phyloP scores from a whole-genome alignment of 1,140 invertebrate species.

The Drosophila auraria region DNA sequence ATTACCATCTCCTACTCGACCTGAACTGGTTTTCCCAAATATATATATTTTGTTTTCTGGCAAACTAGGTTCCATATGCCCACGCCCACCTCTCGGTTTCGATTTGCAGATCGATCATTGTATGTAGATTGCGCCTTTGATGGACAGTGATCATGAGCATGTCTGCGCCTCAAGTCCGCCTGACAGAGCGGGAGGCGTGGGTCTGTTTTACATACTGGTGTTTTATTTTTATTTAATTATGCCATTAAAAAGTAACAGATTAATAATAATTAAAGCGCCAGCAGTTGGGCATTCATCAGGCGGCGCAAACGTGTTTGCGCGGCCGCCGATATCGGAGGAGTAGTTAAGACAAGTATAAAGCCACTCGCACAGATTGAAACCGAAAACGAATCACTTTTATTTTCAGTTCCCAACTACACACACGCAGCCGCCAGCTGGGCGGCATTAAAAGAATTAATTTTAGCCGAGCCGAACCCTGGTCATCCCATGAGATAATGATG shows the following conservation, averaged over 20 bases:
- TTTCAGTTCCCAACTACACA: slow-evolving; percentile 63
- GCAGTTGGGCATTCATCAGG: slow-evolving; percentile 55
- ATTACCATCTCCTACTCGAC: slow-evolving; percentile 1
- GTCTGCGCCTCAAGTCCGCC: slow-evolving; percentile 25
- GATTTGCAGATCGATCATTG: slow-evolving; percentile 64
- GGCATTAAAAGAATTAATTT: slow-evolving; percentile 56
- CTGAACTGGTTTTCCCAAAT: slow-evolving; percentile 7
- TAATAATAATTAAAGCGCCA: slow-evolving; percentile 72
- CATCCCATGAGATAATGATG: slow-evolving; percentile 33
- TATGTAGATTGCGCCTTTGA: slow-evolving; percentile 60
- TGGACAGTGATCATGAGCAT: slow-evolving; percentile 56
- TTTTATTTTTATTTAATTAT: slow-evolving; percentile 67
- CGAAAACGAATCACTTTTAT: slow-evolving; percentile 77
- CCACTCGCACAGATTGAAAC: slow-evolving; percentile 29
- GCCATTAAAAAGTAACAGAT: slow-evolving; percentile 73
- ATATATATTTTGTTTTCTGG: slow-evolving; percentile 5
- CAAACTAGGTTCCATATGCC: slow-evolving; percentile 37
- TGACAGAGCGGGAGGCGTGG: slow-evolving; percentile 39
- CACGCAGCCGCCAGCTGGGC: slow-evolving; percentile 23
- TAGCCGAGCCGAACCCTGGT: slow-evolving; percentile 9
- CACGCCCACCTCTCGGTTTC: slow-evolving; percentile 49
- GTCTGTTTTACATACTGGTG: slow-evolving; percentile 40
- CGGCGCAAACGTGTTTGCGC: slow-evolving; percentile 56
- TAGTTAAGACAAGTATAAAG: slow-evolving; percentile 25
- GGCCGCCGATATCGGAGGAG: slow-evolving; percentile 7